Percentiles rank a stretch among this genome's conserved stretches.
These are phyloP conservation scores for Vireo griseus DNA, from an alignment of 2,797 vertebrate species.

Conservation along the genomic window DNA sequence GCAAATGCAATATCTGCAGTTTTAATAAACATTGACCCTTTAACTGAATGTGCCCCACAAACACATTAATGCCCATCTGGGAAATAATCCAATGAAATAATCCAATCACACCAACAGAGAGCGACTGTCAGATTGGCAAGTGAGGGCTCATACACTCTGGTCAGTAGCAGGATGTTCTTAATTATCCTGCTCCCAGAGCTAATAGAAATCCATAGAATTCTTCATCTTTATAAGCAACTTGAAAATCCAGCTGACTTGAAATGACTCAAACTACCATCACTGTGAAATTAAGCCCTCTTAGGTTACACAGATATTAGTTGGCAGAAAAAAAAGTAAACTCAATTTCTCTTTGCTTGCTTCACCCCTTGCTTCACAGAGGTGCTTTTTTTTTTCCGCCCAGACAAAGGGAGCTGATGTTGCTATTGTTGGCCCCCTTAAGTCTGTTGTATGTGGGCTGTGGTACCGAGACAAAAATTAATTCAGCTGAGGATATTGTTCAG, in stretches of 20 bases:
- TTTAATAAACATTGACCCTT: slow-evolving; percentile 64
- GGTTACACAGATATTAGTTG: background rate
- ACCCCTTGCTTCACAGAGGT: background rate
- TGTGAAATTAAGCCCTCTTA: background rate
- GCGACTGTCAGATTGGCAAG: background rate
- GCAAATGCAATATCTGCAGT: slow-evolving; percentile 62
- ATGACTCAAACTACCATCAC: background rate
- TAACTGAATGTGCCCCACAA: slow-evolving; percentile 61
- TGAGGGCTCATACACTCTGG: background rate
- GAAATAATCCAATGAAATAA: slow-evolving; percentile 71
- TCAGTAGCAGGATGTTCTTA: background rate
- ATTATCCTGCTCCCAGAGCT: background rate
- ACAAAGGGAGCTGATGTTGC: background rate
- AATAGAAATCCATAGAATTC: background rate
- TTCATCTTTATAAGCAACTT: background rate
- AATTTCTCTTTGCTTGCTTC: background rate
- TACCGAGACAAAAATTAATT: background rate
- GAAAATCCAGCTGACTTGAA: background rate
- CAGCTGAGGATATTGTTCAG: background rate
- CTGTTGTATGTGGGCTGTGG: background rate
- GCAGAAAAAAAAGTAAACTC: background rate
- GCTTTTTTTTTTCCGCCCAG: background rate
- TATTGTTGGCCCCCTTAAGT: background rate
- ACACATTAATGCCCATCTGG: slow-evolving; percentile 71
- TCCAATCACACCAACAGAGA: slow-evolving; percentile 51